A percentile compares a stretch with the other conserved stretches of the same genome.
These are phyloP conservation scores for Tyrannus savana DNA, from an alignment of 2,113 vertebrate species.

Conservation along the genomic window DNA sequence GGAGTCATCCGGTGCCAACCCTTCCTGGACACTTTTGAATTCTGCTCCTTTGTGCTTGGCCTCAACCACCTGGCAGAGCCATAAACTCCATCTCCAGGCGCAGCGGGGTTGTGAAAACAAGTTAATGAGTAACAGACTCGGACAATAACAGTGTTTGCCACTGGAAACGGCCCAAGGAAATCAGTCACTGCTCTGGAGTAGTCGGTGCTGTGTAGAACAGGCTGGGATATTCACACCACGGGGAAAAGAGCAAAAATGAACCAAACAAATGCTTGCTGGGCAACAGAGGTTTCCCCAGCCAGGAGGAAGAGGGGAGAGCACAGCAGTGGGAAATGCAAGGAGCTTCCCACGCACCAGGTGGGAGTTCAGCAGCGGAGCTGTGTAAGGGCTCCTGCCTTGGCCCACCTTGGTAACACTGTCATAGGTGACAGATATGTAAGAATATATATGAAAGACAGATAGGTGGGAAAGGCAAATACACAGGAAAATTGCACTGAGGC, in stretches of 20 bases:
- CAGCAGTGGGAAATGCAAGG: background rate
- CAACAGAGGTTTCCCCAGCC: background rate
- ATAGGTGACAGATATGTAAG: too few species aligned
- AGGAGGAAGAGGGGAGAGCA: background rate
- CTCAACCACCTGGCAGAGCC: background rate
- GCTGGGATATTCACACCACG: too few species aligned
- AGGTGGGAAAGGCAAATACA: background rate
- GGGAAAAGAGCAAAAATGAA: background rate
- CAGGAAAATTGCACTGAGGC: background rate
- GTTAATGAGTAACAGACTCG: background rate
- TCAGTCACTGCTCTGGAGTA: background rate
- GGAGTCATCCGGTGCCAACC: rapidly evolving
- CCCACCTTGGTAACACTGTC: background rate
- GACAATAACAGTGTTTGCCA: background rate
- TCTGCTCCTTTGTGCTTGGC: background rate
- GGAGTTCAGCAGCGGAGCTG: background rate
- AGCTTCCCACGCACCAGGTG: rapidly evolving
- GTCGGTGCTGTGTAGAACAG: background rate
- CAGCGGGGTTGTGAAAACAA: background rate
- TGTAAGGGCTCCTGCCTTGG: background rate
- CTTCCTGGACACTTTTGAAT: background rate
- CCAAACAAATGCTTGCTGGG: background rate
- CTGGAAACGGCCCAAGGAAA: background rate
- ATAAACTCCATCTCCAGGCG: background rate
- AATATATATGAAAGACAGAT: background rate